These are phyloP conservation scores for Rhaphigaster nebulosa DNA, from an alignment of 2,888 invertebrate species.

Conservation along the genomic window DNA sequence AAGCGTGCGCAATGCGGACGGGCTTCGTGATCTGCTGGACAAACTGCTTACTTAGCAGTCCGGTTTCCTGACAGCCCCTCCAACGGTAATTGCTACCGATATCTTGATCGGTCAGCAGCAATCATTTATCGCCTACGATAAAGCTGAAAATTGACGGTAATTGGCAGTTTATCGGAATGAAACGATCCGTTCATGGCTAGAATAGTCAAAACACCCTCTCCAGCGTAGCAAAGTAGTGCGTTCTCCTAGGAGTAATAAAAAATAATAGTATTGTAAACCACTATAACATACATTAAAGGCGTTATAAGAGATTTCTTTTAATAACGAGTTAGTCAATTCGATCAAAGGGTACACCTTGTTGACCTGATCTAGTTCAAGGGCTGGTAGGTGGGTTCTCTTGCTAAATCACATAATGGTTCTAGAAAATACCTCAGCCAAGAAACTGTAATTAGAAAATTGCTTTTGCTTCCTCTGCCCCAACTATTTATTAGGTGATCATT, in stretches of 20 bases:
- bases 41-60: background rate
- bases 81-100: background rate
- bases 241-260: background rate
- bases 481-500: background rate
- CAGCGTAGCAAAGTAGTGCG: background rate
- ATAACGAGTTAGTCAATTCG: background rate
- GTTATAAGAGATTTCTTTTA: background rate
- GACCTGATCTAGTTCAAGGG: conserved; percentile 2
- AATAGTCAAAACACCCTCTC: background rate
- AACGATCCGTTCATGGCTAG: background rate
- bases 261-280: background rate
- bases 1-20: background rate
- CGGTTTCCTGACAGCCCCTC: background rate
- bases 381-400: background rate
- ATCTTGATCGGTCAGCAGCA: background rate
- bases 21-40: background rate
- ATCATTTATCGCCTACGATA: background rate
- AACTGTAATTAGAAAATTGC: background rate
- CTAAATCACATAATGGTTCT: background rate
- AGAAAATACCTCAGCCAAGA: background rate
- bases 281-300: background rate
- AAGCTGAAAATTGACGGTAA: background rate
- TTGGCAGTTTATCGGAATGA: background rate
- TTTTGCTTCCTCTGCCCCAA: background rate
- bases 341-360: background rate